Evolutionary conservation across 2,113 vertebrate genomes (phyloP).

Genomic region (Neopipo cinnamomea): DNA sequence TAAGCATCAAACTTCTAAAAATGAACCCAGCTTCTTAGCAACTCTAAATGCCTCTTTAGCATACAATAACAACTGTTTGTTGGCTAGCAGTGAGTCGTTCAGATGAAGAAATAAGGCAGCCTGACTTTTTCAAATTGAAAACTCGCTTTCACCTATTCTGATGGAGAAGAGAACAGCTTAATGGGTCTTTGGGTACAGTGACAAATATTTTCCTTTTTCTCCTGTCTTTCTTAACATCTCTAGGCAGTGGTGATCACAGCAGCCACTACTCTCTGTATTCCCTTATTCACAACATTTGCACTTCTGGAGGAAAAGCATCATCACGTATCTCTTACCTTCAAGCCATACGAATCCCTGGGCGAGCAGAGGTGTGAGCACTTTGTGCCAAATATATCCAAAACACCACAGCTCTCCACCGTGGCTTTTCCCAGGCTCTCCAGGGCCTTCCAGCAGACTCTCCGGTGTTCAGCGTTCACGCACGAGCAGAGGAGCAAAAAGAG

Average conservation of each 20-base stretch:
- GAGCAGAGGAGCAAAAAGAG: neutral
- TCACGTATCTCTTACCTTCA: slow-evolving; percentile 73
- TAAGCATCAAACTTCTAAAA: slow-evolving; percentile 1
- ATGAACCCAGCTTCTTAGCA: neutral
- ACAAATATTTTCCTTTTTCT: neutral
- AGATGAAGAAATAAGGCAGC: neutral
- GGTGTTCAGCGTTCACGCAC: neutral
- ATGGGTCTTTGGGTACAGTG: neutral
- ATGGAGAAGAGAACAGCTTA: neutral
- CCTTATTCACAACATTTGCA: neutral
- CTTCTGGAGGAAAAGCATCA: neutral
- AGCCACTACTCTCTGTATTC: neutral
- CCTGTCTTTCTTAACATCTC: neutral
- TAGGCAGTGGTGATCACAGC: neutral
- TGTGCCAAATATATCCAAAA: slow-evolving; percentile 22
- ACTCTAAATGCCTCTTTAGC: neutral
- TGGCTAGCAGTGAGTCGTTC: neutral
- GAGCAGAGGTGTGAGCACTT: neutral
- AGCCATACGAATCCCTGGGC: slow-evolving; percentile 73
- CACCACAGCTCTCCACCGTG: neutral
- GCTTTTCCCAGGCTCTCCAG: neutral
- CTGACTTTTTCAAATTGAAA: neutral
- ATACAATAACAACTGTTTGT: neutral
- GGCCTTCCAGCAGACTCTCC: neutral
- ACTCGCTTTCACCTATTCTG: neutral